Evolutionary conservation across 2,797 vertebrate genomes (phyloP), one percentile per base, ranked within the genome.

Genomic region (Pyrocephalus nanus): DNA sequence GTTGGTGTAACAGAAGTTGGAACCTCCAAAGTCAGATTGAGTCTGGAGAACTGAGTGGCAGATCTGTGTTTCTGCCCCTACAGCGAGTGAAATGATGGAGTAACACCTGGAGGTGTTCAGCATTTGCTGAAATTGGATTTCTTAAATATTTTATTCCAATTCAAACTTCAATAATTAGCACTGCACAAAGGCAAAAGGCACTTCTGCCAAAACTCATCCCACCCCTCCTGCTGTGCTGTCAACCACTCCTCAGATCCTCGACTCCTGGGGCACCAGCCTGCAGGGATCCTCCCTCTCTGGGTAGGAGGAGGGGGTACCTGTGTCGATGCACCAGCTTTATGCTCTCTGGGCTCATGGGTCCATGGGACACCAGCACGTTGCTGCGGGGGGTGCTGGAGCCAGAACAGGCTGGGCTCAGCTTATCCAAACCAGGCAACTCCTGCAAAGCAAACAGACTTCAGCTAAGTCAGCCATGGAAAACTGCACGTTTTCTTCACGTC

Each of bases 341-440:
- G 90, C 98, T 99, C 97, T 99, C 99, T 4, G 99, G 99, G 96
- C 99, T 99, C 99, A 99, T 99, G 88, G 99, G 98, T 88, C 98
- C 98, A 65, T 99, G 99, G 1, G 99, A 98, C 38, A 99, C 97
- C 80, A 98, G 90, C 78, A 99, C 98, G 53, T 98, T 98, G 96
- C 98, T 97, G 96, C 99, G 98, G 25, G 99, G 98, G 26, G 99
- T 99, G 92, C 98, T 99, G 81, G 97, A 97, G 67, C 98, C 98
- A 3, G 98, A 98, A 69, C 99, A 99, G 30, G 98, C 98, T 1
- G 99, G 98, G 86, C 98, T 99, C 78, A 99, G 97, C 79, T 99
- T 99, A 95, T 99, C 99, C 98, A 99, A 96, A 40, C 98, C 98
- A 17, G 99, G 98, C 81, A 99, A 97, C 51, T 99, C 99, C 99